Percentiles rank a stretch among this genome's conserved stretches.
Evolutionary conservation across 2,797 vertebrate species (phyloP).

Genomic region (Fringilla coelebs): DNA sequence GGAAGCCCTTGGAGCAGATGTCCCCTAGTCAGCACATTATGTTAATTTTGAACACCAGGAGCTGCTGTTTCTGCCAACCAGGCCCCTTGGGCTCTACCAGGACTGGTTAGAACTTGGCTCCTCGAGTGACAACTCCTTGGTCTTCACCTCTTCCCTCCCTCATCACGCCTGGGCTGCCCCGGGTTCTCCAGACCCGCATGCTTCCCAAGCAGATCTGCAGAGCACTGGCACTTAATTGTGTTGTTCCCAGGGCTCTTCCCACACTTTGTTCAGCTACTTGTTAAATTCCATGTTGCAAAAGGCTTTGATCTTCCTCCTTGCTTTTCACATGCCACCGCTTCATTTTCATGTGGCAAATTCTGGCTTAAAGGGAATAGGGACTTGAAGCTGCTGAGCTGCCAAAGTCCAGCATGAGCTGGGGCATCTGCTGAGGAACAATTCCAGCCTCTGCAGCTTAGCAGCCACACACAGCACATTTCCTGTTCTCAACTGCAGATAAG

Average conservation of each 20-base stretch:
- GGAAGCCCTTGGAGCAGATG: background rate
- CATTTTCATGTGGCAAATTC: background rate
- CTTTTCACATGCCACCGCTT: background rate
- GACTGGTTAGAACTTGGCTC: background rate
- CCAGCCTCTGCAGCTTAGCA: background rate
- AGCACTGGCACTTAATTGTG: background rate
- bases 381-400: background rate
- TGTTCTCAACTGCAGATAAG: background rate
- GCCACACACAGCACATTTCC: background rate
- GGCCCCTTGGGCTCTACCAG: background rate
- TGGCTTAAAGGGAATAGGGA: background rate
- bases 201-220: background rate
- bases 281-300: background rate
- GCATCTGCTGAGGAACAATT: background rate
- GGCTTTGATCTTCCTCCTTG: background rate
- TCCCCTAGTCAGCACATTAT: background rate
- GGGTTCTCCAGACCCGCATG: background rate
- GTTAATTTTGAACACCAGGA: background rate
- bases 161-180: background rate
- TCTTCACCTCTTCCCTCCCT: background rate
- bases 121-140: background rate
- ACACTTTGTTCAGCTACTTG: background rate
- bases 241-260: background rate
- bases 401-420: background rate
- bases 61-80: background rate